Evolutionary conservation across 2,888 invertebrate species (phyloP), one percentile per base, ranked within the genome.

Genomic region (Rhamphomyia laevipes): DNA sequence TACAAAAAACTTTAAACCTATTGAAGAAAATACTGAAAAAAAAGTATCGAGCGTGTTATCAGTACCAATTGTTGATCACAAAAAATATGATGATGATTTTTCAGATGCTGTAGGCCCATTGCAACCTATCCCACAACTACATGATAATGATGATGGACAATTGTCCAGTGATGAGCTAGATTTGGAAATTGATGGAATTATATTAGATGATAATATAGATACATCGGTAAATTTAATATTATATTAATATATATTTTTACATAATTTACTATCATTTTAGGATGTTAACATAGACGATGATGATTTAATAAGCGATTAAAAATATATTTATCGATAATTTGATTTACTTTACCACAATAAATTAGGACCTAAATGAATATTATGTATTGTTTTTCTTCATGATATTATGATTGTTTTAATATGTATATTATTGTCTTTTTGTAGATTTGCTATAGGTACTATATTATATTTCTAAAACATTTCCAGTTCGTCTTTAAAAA

Each of bases 121-220:
- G 38, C 35, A 48, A 43, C 46, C 51, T 27, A 45, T 46, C 4
- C 43, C 45, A 31, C 12, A 6, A 15, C 1, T 6, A 11, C 11
- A 6, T 33, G 17, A 10, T n/a, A 11, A 10, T 18, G 43, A 10
- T 21, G 41, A n/a, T 16, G 21, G 33, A 35, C 27, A 27, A 13
- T 31, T 47, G 12, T 41, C 41, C 27, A 30, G 9, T n/a, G 58
- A 78, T 61, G 91, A 92, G 61, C 70, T 91, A 38, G 91, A 92
- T 63, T 70, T 86, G 45, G 92, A 92, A 67, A 77, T 92, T 47
- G 89, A 90, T 56, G 85, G 83, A 56, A 77, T 89, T 57, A 81
- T 81, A 56, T 71, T 93, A 27, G 90, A 91, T 65, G 86, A 86
- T 54, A 80, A 78, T 62, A 82, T 86, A 56, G 87, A 87, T 65